These are phyloP conservation scores for Dryocosmus kuriphilus DNA, from an alignment of 2,888 invertebrate species.

Conservation along the genomic window DNA sequence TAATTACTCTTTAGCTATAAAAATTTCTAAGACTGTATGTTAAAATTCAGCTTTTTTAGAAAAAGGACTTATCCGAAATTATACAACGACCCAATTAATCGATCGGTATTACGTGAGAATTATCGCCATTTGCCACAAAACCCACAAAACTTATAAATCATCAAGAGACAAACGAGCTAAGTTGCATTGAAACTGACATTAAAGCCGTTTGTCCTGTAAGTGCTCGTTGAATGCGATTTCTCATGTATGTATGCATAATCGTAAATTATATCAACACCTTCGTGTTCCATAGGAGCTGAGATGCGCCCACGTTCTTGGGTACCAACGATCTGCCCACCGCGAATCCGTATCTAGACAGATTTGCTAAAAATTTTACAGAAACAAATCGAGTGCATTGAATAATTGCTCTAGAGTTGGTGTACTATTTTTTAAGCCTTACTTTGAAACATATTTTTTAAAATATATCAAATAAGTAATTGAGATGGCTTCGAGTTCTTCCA, in stretches of 20 bases:
- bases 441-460: too few relatives aligned
- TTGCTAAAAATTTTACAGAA: conserved; percentile 9
- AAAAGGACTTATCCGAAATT: conserved; percentile 12
- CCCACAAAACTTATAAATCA: conserved; percentile 30
- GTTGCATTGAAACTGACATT: conserved; percentile 38
- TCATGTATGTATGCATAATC: conserved; percentile 60
- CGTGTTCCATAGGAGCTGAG: conserved; percentile 63
- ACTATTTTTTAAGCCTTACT: background rate
- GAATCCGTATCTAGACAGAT: conserved; percentile 25
- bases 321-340: conserved; percentile 30
- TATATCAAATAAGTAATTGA: too few relatives aligned
- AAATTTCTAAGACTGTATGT: background rate
- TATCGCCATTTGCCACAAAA: too few relatives aligned
- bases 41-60: background rate
- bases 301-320: conserved; percentile 55
- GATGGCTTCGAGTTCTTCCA: too few relatives aligned
- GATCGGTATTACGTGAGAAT: conserved; percentile 21
- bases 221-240: conserved; percentile 55
- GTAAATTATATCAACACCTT: conserved; percentile 76
- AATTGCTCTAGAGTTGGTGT: background rate
- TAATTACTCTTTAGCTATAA: background rate
- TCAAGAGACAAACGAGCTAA: conserved; percentile 36
- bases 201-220: conserved; percentile 50
- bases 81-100: conserved; percentile 17
- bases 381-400: background rate